Base-by-base conservation (phyloP, 1,140 invertebrate species). In the Sycobia sp. region DNA sequence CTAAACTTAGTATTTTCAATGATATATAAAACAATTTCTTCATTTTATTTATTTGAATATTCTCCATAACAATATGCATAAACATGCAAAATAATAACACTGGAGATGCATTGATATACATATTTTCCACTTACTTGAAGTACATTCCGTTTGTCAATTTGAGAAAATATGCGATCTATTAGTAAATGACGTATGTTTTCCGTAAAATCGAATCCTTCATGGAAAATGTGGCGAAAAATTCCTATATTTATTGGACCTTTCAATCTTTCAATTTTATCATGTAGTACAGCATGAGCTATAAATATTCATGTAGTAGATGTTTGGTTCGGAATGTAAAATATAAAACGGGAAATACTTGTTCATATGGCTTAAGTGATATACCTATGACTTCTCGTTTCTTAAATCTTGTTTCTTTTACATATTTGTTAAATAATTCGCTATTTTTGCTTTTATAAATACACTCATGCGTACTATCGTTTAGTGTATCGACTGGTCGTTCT, bases 191-290 rank as follows among this genome's bases (percentile, higher is more conserved):
- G 73, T 51, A 72, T 75, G 66, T 80, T 80, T 67, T 92, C 88
- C 0, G 90, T 91, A 78, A 86, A 88, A 41, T 90, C 86, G 36
- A 94, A 87, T 9, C 84, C 85, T 5, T 84, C 85, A 66, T 91
- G 88, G 0, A 92, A 77, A 18, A 92, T 79, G 62, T 92, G 89
- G 41, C 88, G 80, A 71, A 93, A 91, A 51, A 76, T 76, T 4
- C 61, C 63, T 70, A 86, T 79, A 34, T 82, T 84, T 62, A 90
- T 79, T 38, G 76, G 76, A 7, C 78, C 76, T 29, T 67, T 53
- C 16, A 69, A 72, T 25, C 75, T 62, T 4, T 66, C 57, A 55
- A 79, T 77, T 69, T 80, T 77, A 64, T 77, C 75, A 36, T 80
- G 73, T 56, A 80, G 75, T 5, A 51, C n/a, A 36, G 18, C 49